Evolutionary conservation across 2,888 invertebrate genomes (phyloP), one percentile per base, ranked within the genome.

Genomic region (Oscheius sp.): DNA sequence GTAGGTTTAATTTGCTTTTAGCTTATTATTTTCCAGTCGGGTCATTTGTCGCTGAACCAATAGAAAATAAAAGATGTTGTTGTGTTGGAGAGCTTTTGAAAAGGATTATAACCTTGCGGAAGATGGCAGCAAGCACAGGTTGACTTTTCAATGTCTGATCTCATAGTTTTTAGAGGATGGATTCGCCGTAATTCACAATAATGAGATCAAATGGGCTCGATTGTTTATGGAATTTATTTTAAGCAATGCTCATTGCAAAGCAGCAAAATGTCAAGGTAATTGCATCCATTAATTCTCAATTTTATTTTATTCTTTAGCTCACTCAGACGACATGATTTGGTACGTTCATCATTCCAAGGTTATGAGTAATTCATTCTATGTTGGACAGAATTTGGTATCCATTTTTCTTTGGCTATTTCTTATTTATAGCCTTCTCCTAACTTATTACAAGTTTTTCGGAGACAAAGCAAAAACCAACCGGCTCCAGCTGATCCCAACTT

Each of bases 391-490:
- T 34, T 53, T 33, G 1, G 5, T 15, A 3, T 55, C 15, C 34
- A 2, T 27, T n/a, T 29, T 12, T 55, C n/a, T 10, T n/a, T 55
- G 15, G 37, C 37, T 37, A 15, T 15, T 37, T 8, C 15, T 15
- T 37, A 37, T 37, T 37, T 37, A 10, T 37, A 25, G 48, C 48
- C 5, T 25, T 48, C 23, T 48, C 5, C 4, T 45, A 77, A 63
- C 15, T 45, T 75, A 25, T 93, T 97, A 79, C 96, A 97, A 89
- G 97, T 97, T 77, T 96, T 94, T 89, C 92, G 97, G 76, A 94
- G 95, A 89, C 95, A 96, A 89, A 96, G 96, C 86, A 92, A 94
- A 87, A 95, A 96, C 88, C 90, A 96, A 86, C 97, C 97, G 63
- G 70, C 79, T 3, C 93, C 96, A 85, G 94, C 94, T 72, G 96